Base-by-base conservation (phyloP, 1,140 invertebrate species). In the Muscidifurax raptorellus region DNA sequence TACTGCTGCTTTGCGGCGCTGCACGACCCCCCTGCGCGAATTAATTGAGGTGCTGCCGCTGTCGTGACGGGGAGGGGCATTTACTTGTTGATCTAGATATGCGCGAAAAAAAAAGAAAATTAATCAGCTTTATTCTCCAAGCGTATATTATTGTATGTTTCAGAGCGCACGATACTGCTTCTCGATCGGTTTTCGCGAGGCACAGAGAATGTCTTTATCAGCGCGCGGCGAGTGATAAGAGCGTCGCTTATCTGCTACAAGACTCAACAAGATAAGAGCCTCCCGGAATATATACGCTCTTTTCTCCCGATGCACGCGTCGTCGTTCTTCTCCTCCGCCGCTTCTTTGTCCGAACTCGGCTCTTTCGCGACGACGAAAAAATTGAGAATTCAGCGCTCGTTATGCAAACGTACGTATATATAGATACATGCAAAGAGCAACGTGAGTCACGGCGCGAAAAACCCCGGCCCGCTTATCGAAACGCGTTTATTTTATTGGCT, bases 191-290 rank as follows among this genome's bases (percentile, higher is more conserved):
- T 72, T 72, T 81, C 67, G 27, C 18, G 7, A 30, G 5, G 27
- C 71, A 22, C 52, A 74, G 28, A 80, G 28, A 80, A 84, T 75
- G 52, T 84, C 76, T 80, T 52, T 79, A 84, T 80, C 76, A 44
- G 47, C 22, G 30, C 10, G 30, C 9, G n/a, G n/a, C 72, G 22
- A 32, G 69, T 13, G 79, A 81, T 81, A 85, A 81, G 36, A 77
- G 75, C 18, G 47, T n/a, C n/a, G n/a, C 44, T 85, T 81, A 84
- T 84, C 82, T 69, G 2, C 44, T 15, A 36, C 75, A 66, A 84
- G 76, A 84, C 82, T 84, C 66, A 79, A 79, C 47, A 79, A 84
- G 82, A 84, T 84, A 84, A 84, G 82, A 84, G 22, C 32, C 44
- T 67, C 30, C 28, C 18, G 59, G 47, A 82, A 82, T 80, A 59